Evolutionary conservation across 1,140 invertebrate genomes (phyloP).

Genomic region (Rhynchophorus ferrugineus): DNA sequence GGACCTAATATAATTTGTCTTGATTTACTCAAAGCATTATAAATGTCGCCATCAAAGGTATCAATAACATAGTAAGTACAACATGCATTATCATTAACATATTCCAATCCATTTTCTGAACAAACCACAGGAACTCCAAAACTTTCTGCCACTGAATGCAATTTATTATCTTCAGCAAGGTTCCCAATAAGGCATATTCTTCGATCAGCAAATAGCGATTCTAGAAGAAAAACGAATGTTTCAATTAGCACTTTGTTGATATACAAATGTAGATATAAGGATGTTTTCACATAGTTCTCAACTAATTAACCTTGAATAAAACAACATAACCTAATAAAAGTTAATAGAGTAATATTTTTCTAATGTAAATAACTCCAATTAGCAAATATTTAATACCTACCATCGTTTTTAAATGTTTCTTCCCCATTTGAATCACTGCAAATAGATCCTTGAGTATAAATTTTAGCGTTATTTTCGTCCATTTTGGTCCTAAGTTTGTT

Average conservation of each 20-base stretch:
- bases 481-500: slow-evolving; percentile 37
- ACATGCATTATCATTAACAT: slow-evolving; percentile 48
- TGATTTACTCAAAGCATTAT: slow-evolving; percentile 55
- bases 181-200: slow-evolving; percentile 57
- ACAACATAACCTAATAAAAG: slow-evolving; percentile 32
- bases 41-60: slow-evolving; percentile 60
- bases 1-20: slow-evolving; percentile 65
- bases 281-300: slow-evolving; percentile 2
- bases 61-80: slow-evolving; percentile 65
- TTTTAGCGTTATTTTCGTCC: slow-evolving; percentile 37
- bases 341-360: neutral
- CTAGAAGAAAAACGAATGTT: slow-evolving; percentile 8
- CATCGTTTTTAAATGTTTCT: slow-evolving; percentile 29
- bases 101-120: slow-evolving; percentile 54
- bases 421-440: slow-evolving; percentile 38
- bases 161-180: slow-evolving; percentile 45
- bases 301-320: slow-evolving; percentile 26
- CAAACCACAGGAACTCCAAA: slow-evolving; percentile 57
- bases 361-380: neutral
- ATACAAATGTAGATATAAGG: neutral
- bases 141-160: slow-evolving; percentile 50
- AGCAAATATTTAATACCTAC: slow-evolving; percentile 22
- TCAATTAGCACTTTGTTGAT: slow-evolving; percentile 1
- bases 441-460: slow-evolving; percentile 33
- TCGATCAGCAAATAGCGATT: slow-evolving; percentile 43